Evolutionary conservation across 2,113 vertebrate species (phyloP).

Genomic region (Hiodon tergisus): DNA sequence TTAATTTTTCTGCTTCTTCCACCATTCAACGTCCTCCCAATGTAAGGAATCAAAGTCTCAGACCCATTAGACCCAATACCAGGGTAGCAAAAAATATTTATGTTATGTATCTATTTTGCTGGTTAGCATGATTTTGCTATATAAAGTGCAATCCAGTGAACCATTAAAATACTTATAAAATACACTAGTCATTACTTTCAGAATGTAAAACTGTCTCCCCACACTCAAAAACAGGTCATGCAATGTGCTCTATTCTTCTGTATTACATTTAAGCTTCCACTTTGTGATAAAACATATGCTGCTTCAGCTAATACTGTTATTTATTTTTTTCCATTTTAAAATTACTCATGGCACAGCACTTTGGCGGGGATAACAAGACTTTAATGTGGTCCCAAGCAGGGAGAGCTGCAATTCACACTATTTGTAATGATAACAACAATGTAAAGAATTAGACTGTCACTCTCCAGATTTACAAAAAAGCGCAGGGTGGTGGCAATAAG

Average conservation of each 20-base stretch:
- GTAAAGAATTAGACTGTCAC: slow-evolving; percentile 27
- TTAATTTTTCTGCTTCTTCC: background rate
- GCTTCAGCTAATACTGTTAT: slow-evolving; percentile 23
- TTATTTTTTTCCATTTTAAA: slow-evolving; percentile 21
- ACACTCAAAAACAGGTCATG: slow-evolving; percentile 60
- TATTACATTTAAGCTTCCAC: slow-evolving; percentile 51
- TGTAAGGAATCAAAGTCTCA: background rate
- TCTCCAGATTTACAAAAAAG: slow-evolving; percentile 20
- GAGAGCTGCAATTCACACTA: slow-evolving; percentile 19
- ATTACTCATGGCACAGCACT: slow-evolving; percentile 17
- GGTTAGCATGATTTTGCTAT: slow-evolving; percentile 8
- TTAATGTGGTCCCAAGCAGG: slow-evolving; percentile 21
- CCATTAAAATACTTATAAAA: slow-evolving; percentile 39
- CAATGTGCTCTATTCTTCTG: slow-evolving; percentile 51
- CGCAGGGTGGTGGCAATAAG: background rate
- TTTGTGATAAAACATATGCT: slow-evolving; percentile 24
- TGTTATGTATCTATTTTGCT: slow-evolving; percentile 4
- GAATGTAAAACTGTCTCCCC: slow-evolving; percentile 50
- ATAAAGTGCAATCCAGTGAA: slow-evolving; percentile 1
- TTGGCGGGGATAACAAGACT: slow-evolving; percentile 26
- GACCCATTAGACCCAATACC: background rate
- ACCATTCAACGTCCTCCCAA: slow-evolving; percentile 1
- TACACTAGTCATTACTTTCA: slow-evolving; percentile 48
- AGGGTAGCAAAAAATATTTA: background rate
- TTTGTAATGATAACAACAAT: slow-evolving; percentile 22